Evolutionary conservation across 2,797 vertebrate genomes (phyloP).

Genomic region (Crocidura indochinensis): DNA sequence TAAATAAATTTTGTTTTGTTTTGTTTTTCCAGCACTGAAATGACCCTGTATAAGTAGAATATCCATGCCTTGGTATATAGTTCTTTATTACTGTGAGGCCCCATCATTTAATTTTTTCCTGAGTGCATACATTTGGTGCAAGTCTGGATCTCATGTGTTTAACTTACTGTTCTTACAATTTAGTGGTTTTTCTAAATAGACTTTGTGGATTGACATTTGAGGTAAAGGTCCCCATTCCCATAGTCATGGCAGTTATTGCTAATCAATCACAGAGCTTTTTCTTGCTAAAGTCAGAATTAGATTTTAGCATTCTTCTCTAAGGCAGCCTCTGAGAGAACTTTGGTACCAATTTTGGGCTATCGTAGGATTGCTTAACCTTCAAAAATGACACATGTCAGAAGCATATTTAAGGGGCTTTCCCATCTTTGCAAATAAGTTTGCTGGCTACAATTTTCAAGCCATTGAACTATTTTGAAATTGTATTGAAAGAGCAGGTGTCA

Average conservation of each 20-base stretch:
- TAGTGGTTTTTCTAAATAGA: conserved; percentile 5
- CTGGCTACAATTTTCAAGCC: conserved; percentile 21
- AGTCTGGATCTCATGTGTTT: not conserved
- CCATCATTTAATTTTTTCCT: not conserved
- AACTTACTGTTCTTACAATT: not conserved
- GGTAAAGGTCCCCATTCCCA: not conserved
- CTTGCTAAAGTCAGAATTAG: not conserved
- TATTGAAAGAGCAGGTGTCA: conserved; percentile 5
- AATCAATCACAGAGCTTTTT: conserved; percentile 29
- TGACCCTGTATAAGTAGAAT: not conserved
- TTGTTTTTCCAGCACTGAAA: conserved; percentile 25
- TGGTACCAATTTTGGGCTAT: not conserved
- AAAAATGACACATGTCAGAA: not conserved
- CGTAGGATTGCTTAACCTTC: not conserved
- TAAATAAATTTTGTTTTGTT: not conserved
- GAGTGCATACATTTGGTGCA: not conserved
- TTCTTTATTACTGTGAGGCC: not conserved
- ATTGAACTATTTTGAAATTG: conserved; percentile 50
- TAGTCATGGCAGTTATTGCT: conserved; percentile 35
- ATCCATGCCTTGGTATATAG: not conserved
- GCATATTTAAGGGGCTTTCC: not conserved
- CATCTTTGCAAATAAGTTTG: conserved; percentile 34
- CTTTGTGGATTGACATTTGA: not conserved
- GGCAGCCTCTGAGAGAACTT: not conserved
- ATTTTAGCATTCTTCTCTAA: conserved; percentile 19